These are phyloP conservation scores for Willisornis vidua DNA, from an alignment of 2,113 vertebrate genomes.

Conservation along the genomic window DNA sequence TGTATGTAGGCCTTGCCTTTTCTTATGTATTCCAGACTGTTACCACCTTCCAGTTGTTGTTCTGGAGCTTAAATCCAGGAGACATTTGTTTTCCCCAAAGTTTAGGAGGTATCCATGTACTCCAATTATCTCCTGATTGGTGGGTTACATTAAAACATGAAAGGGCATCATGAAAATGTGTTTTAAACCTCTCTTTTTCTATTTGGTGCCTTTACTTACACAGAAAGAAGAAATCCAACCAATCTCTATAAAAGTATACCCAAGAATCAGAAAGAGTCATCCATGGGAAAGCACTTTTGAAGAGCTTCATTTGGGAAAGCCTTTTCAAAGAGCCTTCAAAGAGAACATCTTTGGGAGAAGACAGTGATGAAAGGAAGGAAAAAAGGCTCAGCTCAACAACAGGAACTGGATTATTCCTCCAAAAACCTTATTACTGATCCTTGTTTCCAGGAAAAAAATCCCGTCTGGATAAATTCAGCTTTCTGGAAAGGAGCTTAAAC, in stretches of 20 bases:
- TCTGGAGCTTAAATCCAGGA: not conserved
- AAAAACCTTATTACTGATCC: not conserved
- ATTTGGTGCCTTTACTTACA: not conserved
- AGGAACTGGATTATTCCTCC: not conserved
- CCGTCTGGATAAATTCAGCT: constrained; percentile 31
- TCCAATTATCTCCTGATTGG: not conserved
- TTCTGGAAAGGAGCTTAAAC: constrained; percentile 58
- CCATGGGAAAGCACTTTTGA: not conserved
- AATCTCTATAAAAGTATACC: not conserved
- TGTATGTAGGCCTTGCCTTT: not conserved
- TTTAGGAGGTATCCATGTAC: not conserved
- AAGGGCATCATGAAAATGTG: not conserved
- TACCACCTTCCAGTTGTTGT: not conserved
- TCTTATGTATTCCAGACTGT: not conserved
- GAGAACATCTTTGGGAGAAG: not conserved
- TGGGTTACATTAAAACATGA: not conserved
- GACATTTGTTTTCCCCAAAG: not conserved
- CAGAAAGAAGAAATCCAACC: not conserved
- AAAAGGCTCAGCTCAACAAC: not conserved
- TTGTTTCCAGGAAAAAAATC: not conserved
- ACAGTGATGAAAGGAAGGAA: constrained; percentile 18
- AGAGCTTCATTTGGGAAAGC: not conserved
- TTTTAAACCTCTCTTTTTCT: not conserved
- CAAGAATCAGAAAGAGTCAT: not conserved
- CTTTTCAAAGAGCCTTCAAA: not conserved